Percentiles rank a stretch among this genome's conserved stretches.
Conservation (phyloP, 2,113 vertebrate species). For the Pica pica region DNA sequence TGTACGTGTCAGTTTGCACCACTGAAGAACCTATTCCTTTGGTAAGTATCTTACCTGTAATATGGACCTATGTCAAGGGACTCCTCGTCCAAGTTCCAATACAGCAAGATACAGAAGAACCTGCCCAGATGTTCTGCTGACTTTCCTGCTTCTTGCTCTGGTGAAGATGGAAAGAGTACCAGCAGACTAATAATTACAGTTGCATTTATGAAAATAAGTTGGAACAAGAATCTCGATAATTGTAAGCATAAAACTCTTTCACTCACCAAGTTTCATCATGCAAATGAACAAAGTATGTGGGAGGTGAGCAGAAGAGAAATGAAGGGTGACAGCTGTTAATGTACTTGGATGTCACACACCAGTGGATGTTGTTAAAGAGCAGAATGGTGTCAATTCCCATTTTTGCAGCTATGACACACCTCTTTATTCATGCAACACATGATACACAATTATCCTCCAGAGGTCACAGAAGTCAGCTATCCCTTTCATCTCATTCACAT, state of each 20-base stretch:
- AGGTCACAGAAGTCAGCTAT: slow-evolving; percentile 3
- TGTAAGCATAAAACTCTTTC: neutral
- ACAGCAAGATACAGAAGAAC: neutral
- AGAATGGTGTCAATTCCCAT: neutral
- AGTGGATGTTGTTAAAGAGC: neutral
- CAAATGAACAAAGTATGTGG: neutral
- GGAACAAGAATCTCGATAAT: neutral
- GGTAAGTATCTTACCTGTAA: neutral
- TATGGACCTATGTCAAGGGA: neutral
- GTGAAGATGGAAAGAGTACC: neutral
- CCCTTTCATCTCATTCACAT: neutral
- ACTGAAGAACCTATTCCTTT: neutral
- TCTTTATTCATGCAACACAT: neutral
- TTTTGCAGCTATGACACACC: neutral
- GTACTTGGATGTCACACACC: neutral
- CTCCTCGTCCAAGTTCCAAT: neutral
- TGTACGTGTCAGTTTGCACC: neutral
- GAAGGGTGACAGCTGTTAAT: neutral
- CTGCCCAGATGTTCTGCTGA: neutral
- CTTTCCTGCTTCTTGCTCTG: neutral
- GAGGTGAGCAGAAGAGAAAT: neutral
- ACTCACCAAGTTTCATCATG: neutral
- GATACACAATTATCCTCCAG: neutral
- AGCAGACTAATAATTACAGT: neutral
- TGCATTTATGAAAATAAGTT: neutral